These are phyloP conservation scores for Drosophila trapezifrons DNA, from an alignment of 1,140 invertebrate species.

Conservation along the genomic window DNA sequence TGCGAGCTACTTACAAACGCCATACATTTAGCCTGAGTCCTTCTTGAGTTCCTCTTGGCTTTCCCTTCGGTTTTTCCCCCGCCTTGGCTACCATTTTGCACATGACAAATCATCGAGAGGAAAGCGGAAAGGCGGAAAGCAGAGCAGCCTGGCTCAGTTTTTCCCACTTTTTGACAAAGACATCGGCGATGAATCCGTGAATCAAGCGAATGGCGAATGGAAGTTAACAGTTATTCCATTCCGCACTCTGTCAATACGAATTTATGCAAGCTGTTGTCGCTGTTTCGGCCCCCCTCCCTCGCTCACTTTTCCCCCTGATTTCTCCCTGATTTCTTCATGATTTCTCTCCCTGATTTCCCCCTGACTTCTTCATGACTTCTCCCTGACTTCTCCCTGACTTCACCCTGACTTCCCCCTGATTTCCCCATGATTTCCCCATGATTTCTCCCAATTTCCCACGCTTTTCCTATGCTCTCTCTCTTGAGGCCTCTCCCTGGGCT, in stretches of 20 bases:
- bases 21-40: constrained; percentile 48
- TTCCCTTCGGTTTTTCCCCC: background rate
- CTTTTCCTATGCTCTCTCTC: background rate
- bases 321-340: too few species aligned
- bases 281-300: background rate
- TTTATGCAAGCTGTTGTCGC: constrained; percentile 77
- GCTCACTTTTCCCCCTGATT: background rate
- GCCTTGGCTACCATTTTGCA: constrained; percentile 27
- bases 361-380: background rate
- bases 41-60: constrained; percentile 8
- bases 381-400: background rate
- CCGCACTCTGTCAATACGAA: constrained; percentile 76
- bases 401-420: background rate
- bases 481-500: constrained; percentile 6
- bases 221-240: constrained; percentile 71
- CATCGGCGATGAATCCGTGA: constrained; percentile 58
- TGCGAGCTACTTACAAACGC: constrained; percentile 38
- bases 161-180: constrained; percentile 65
- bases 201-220: constrained; percentile 57
- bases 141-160: constrained; percentile 34
- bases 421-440: background rate
- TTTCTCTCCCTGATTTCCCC: background rate
- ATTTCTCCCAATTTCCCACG: constrained; percentile 8
- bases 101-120: constrained; percentile 62
- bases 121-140: constrained; percentile 2